Percentiles rank a stretch among this genome's conserved stretches.
Evolutionary conservation across 1,140 invertebrate genomes (phyloP).

Genomic region (Eriocheir sinensis): DNA sequence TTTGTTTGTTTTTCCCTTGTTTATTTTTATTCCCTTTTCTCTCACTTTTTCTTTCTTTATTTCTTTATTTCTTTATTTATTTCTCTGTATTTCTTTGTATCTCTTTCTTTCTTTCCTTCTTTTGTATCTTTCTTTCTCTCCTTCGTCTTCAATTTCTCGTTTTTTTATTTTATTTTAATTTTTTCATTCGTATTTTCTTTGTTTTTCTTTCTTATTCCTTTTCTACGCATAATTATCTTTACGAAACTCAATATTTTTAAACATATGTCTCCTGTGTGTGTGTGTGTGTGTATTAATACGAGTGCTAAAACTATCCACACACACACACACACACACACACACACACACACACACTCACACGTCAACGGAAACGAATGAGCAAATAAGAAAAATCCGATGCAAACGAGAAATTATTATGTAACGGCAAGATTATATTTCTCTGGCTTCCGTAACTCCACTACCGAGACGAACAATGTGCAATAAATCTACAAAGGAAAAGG

Average conservation of each 20-base stretch:
- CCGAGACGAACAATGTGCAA: no score
- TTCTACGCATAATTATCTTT: background rate
- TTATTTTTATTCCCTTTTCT: background rate
- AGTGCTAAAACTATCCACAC: background rate
- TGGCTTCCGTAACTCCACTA: no score
- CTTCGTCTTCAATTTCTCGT: no score
- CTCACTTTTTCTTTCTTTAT: background rate
- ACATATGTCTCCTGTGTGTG: constrained; percentile 55
- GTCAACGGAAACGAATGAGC: background rate
- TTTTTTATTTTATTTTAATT: no score
- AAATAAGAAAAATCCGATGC: background rate
- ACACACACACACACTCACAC: constrained; percentile 66
- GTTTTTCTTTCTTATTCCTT: background rate
- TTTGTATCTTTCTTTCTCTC: no score
- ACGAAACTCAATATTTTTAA: constrained; percentile 56
- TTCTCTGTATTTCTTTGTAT: background rate
- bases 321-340: constrained; percentile 55
- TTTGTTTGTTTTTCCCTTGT: background rate
- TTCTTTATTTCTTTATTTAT: background rate
- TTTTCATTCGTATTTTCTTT: no score
- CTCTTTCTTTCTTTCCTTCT: no score
- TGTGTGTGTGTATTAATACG: background rate
- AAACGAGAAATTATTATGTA: background rate
- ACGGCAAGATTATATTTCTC: no score
- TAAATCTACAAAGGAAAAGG: no score